These are phyloP conservation scores for Gastrophryne carolinensis DNA, from an alignment of 2,797 vertebrate genomes.

Conservation along the genomic window DNA sequence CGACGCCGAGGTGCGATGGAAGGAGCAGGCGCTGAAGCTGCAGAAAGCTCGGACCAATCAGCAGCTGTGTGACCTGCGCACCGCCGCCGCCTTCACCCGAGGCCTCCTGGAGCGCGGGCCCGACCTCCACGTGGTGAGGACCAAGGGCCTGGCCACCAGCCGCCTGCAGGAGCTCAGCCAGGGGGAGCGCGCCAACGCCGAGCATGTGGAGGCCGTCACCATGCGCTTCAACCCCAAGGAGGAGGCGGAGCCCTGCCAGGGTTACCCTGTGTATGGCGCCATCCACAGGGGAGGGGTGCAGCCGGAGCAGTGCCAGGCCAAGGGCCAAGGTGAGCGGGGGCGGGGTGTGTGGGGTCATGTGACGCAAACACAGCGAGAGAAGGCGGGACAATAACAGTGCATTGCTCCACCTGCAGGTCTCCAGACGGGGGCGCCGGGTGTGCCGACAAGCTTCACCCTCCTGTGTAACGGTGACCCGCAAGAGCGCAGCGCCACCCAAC, in stretches of 20 bases:
- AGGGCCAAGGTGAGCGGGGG: slow-evolving; percentile 79
- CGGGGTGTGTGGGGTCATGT: not conserved
- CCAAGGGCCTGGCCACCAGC: slow-evolving; percentile 77
- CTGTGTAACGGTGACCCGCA: slow-evolving; percentile 75
- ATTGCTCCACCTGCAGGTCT: slow-evolving; percentile 68
- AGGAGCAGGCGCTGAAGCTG: slow-evolving; percentile 80
- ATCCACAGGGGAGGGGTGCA: slow-evolving; percentile 76
- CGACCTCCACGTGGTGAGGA: slow-evolving; percentile 80
- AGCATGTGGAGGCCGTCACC: slow-evolving; percentile 59
- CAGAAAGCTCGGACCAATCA: slow-evolving; percentile 84
- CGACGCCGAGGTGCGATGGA: slow-evolving; percentile 75
- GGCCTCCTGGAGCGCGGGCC: slow-evolving; percentile 78
- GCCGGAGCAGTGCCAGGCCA: slow-evolving; percentile 53
- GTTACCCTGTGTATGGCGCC: slow-evolving; percentile 81
- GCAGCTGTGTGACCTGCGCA: slow-evolving; percentile 76
- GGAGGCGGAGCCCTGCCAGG: slow-evolving; percentile 73
- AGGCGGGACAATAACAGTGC: not conserved
- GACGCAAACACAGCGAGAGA: not conserved
- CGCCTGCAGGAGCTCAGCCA: slow-evolving; percentile 74
- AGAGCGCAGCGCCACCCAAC: slow-evolving; percentile 74
- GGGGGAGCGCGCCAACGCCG: slow-evolving; percentile 59
- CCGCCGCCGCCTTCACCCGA: slow-evolving; percentile 80
- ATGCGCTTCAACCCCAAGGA: slow-evolving; percentile 77
- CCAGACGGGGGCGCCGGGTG: slow-evolving; percentile 68
- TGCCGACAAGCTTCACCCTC: slow-evolving; percentile 76